Evolutionary conservation across 2,113 vertebrate species (phyloP).

Genomic region (Lethenteron reissneri): DNA sequence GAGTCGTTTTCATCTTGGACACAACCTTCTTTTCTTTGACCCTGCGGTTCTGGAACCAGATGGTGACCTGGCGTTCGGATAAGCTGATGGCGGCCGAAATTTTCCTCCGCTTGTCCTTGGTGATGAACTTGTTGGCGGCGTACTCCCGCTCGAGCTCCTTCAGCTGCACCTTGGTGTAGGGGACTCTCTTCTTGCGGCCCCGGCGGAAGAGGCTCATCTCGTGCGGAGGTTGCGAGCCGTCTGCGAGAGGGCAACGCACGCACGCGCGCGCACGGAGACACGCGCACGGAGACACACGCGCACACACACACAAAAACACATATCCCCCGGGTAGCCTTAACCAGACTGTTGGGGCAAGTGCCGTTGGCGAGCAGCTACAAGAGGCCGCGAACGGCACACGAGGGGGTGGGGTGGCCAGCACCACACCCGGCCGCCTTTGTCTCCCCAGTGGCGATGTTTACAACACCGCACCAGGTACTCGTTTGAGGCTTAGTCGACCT

Average conservation of each 20-base stretch:
- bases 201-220: constrained; percentile 64
- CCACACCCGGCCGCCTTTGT: too few species aligned
- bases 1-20: constrained; percentile 44
- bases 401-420: too few species aligned
- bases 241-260: constrained; percentile 20
- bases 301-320: too few species aligned
- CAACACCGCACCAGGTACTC: too few species aligned
- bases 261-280: too few species aligned
- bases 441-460: too few species aligned
- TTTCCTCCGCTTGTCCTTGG: constrained; percentile 80
- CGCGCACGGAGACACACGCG: too few species aligned
- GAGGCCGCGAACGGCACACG: too few species aligned
- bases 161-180: constrained; percentile 70
- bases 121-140: constrained; percentile 70
- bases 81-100: constrained; percentile 59
- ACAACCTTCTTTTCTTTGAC: constrained; percentile 86
- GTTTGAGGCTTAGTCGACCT: too few species aligned
- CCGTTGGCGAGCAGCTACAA: too few species aligned
- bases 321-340: too few species aligned
- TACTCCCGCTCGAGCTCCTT: constrained; percentile 84
- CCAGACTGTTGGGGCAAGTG: too few species aligned
- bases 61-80: constrained; percentile 74
- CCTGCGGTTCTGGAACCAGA: constrained; percentile 84
- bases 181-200: constrained; percentile 70
- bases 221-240: constrained; percentile 41